Base-by-base conservation (phyloP, 2,113 vertebrate species). In the Platycercus adscitus region DNA sequence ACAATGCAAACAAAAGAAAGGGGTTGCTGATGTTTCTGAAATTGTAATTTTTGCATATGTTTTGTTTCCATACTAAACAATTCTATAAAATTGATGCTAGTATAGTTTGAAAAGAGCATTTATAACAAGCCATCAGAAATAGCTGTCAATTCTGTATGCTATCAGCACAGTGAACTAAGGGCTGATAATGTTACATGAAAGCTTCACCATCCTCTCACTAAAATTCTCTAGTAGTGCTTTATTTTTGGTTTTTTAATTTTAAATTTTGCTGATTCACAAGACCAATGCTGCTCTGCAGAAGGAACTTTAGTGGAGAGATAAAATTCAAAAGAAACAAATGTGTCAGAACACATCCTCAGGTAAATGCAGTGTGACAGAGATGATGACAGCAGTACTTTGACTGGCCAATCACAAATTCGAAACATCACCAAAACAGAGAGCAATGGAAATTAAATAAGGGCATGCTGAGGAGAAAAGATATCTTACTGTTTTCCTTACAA, bases 401-500 rank as follows among this genome's bases (percentile, higher is more conserved):
- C 71, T 46, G 28, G 39, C 41, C 50, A 35, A 78, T 37, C 15
- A 66, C 39, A 73, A 89, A 49, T 46, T 72, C 13, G 86, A 66
- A 87, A 23, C 65, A 49, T 43, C 43, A 70, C 17, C n/a, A 46
- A 63, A 49, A 85, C 6, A 53, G 61, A 81, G 16, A 44, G 10
- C 46, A 64, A 20, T 5, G 19, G 20, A 88, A 61, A 75, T 69
- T 44, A 78, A 70, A 15, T 14, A n/a, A 35, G 7, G 20, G 26
- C 53, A 52, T 6, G 10, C 17, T 64, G 26, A 15, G 9, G 31
- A 56, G 46, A 90, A 80, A 4, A 66, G 17, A 87, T 91, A 71
- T 49, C 93, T 72, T 96, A 98, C 98, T 97, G 4, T 60, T 71
- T 84, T 93, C 95, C 63, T 96, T 96, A 73, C 39, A 79, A 33